Conservation (phyloP, 2,888 invertebrate species). For the Hypolimnas misippus region DNA sequence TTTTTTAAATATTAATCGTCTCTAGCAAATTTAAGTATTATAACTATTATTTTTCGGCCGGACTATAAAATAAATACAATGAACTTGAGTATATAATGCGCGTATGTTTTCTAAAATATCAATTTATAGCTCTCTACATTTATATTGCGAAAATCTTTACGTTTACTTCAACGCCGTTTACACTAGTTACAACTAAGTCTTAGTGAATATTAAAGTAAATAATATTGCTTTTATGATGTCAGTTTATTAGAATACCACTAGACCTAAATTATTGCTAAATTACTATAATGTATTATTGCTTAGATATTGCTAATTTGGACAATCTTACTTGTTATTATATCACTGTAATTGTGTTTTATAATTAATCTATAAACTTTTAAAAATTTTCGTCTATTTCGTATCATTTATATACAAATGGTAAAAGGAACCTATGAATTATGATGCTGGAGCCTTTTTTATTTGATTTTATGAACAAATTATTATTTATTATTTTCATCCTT, state of each 20-base stretch:
- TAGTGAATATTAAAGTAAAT: slow-evolving; percentile 49
- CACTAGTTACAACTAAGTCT: slow-evolving; percentile 29
- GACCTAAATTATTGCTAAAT: slow-evolving; percentile 46
- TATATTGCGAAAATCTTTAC: background rate
- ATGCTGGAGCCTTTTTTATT: slow-evolving; percentile 3
- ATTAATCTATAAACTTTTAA: slow-evolving; percentile 38
- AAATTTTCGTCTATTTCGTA: slow-evolving; percentile 22
- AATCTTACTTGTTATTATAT: slow-evolving; percentile 56
- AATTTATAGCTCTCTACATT: slow-evolving; percentile 23
- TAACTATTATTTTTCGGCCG: background rate
- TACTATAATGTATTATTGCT: slow-evolving; percentile 52
- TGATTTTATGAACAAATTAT: too few species aligned
- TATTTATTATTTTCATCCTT: too few species aligned
- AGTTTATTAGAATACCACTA: slow-evolving; percentile 47
- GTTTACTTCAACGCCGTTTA: slow-evolving; percentile 1
- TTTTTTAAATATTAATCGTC: too few species aligned
- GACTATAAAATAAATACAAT: background rate
- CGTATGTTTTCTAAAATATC: slow-evolving; percentile 28
- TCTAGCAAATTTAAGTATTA: background rate
- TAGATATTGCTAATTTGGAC: slow-evolving; percentile 70
- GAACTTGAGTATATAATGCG: background rate
- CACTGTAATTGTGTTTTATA: slow-evolving; percentile 54
- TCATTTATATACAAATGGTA: slow-evolving; percentile 18
- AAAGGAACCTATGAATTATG: slow-evolving; percentile 1
- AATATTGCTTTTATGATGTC: slow-evolving; percentile 57